Percentiles rank a stretch among this genome's conserved stretches.
phyloP scores from a whole-genome alignment of 2,113 vertebrate species.

The Seriola quinqueradiata region DNA sequence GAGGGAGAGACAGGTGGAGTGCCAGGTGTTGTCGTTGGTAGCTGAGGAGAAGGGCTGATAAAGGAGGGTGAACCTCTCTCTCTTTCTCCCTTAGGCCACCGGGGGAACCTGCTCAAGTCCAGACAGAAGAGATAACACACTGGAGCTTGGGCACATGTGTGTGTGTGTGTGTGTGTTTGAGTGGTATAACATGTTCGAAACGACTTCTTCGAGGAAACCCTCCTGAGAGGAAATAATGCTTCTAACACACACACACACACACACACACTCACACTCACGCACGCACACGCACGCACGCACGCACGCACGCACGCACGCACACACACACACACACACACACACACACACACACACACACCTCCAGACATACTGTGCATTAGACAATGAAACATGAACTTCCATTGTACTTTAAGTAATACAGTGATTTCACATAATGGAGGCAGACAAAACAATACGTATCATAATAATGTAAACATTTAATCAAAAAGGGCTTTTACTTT shows the following conservation, averaged over 20 bases:
- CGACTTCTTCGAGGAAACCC: not conserved
- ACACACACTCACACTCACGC: no score
- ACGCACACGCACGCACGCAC: not conserved
- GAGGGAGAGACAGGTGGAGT: slow-evolving; percentile 33
- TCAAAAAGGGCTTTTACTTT: slow-evolving; percentile 4
- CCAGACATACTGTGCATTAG: not conserved
- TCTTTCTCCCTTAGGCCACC: slow-evolving; percentile 58
- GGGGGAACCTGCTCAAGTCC: slow-evolving; percentile 58
- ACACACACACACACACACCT: not conserved
- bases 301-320: not conserved
- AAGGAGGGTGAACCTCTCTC: slow-evolving; percentile 15
- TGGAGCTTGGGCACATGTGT: not conserved
- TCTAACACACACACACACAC: not conserved
- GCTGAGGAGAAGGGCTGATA: slow-evolving; percentile 35
- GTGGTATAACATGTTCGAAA: not conserved
- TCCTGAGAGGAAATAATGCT: not conserved
- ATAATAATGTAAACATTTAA: not conserved
- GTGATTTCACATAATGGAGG: not conserved
- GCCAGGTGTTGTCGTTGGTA: slow-evolving; percentile 62
- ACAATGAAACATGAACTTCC: slow-evolving; percentile 20
- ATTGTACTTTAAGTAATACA: fast-evolving
- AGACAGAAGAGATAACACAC: slow-evolving; percentile 56
- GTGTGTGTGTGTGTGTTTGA: slow-evolving; percentile 17
- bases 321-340: no score
- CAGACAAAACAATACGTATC: slow-evolving; percentile 34